Evolutionary conservation across 2,797 vertebrate genomes (phyloP).

Genomic region (Sternotherus odoratus): DNA sequence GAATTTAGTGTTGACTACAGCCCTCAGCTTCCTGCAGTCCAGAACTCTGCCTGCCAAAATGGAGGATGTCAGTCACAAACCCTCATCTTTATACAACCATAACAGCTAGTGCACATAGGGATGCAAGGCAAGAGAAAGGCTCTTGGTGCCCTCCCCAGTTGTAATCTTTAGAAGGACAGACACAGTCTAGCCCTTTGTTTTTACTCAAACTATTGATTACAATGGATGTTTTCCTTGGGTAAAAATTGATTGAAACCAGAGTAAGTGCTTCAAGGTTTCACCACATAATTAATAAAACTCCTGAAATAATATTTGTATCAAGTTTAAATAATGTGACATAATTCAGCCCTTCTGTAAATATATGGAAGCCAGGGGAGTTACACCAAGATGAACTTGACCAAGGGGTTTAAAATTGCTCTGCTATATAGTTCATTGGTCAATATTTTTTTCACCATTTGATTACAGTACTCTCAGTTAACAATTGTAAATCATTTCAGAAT

Average conservation of each 20-base stretch:
- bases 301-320: conserved; percentile 29
- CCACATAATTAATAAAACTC: conserved; percentile 1
- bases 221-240: background rate
- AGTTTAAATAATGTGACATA: background rate
- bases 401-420: background rate
- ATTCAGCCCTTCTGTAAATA: background rate
- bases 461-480: conserved; percentile 6
- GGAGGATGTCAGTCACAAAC: background rate
- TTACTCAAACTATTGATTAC: background rate
- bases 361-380: background rate
- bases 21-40: background rate
- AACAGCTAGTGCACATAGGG: too few species aligned
- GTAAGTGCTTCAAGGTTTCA: background rate
- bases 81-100: background rate
- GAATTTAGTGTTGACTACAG: too few species aligned
- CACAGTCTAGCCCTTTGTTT: background rate
- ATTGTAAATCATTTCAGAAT: background rate
- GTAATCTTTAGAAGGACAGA: background rate
- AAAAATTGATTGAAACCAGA: conserved; percentile 19
- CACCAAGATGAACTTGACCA: conserved; percentile 5
- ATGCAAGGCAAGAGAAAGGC: background rate
- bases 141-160: background rate
- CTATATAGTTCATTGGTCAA: background rate
- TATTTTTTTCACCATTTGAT: background rate
- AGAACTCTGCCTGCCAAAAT: background rate